Evolutionary conservation across 2,888 invertebrate genomes (phyloP), one percentile per base, ranked within the genome.

Genomic region (Hirtodrosophila alboralis): DNA sequence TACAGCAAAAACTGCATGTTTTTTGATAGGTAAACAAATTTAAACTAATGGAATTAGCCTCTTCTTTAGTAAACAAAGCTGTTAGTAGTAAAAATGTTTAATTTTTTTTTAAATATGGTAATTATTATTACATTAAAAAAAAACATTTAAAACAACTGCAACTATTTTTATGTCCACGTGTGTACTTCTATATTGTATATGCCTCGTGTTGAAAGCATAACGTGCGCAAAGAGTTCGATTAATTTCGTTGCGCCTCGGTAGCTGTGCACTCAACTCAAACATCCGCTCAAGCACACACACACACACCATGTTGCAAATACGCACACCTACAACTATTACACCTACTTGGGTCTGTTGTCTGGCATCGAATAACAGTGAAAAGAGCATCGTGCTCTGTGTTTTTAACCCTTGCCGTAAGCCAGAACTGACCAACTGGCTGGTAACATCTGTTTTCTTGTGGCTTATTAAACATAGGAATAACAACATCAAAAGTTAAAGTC

Each of bases 211-310:
- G 71, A 44, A 51, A 81, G 67, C 66, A 76, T 74, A 81, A 78
- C 78, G 70, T 75, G 74, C 60, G 60, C 81, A 53, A 40, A 59
- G 67, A 68, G 79, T 79, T 79, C 79, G 81, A 79, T 79, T 79
- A 79, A 79, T 74, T 79, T 74, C 81, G 79, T 77, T 84, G 84
- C 84, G 79, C 84, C 84, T 79, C 79, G 84, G 79, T 79, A 77
- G 78, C 84, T 79, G 79, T 74, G 78, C 79, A 79, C 84, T 84
- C 84, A 81, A 84, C 84, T 84, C 63, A 79, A 71, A 79, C 79
- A 79, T 79, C 84, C 79, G 79, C 84, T 73, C 68, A 63, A 73
- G 63, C 47, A 34, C 26, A 36, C 38, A 47, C 30, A 51, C 21
- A 60, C 28, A 40, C 40, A 40, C 31, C n/a, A n/a, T n/a, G n/a